Percentiles rank a stretch among this genome's conserved stretches.
These are phyloP conservation scores for Hirundo rustica DNA, from an alignment of 2,797 vertebrate genomes.

Conservation along the genomic window DNA sequence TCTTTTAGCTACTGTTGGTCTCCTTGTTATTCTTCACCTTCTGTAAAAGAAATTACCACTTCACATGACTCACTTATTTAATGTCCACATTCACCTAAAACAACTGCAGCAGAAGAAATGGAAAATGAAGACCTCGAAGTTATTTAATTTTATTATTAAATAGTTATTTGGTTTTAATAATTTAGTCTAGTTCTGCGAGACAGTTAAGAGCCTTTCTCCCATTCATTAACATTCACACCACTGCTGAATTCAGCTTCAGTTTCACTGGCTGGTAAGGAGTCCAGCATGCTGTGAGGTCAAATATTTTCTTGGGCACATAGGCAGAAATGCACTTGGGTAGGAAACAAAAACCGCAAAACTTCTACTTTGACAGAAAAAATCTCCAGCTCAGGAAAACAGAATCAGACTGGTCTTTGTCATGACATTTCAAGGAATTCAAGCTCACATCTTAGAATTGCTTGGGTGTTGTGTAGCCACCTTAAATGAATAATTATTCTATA, in stretches of 20 bases:
- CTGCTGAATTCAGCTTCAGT: neutral
- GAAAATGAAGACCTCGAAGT: neutral
- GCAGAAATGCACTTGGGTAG: neutral
- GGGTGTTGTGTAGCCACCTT: neutral
- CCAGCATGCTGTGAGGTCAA: neutral
- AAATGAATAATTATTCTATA: neutral
- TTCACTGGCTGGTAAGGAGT: neutral
- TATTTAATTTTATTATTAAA: neutral
- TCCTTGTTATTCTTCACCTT: neutral
- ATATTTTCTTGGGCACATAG: neutral
- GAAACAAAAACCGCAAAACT: neutral
- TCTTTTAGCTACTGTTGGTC: neutral
- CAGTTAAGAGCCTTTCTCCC: neutral
- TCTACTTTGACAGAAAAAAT: neutral
- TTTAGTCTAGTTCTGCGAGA: neutral
- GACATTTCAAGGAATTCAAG: neutral
- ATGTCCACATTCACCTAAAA: neutral
- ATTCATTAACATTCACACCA: neutral
- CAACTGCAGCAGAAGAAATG: neutral
- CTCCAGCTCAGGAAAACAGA: neutral
- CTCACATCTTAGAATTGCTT: neutral
- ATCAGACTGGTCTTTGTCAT: neutral
- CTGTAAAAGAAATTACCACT: neutral
- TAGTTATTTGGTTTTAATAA: neutral
- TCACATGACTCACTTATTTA: neutral